Conservation (phyloP, 2,113 vertebrate genomes). For the Opisthocomus hoazin region DNA sequence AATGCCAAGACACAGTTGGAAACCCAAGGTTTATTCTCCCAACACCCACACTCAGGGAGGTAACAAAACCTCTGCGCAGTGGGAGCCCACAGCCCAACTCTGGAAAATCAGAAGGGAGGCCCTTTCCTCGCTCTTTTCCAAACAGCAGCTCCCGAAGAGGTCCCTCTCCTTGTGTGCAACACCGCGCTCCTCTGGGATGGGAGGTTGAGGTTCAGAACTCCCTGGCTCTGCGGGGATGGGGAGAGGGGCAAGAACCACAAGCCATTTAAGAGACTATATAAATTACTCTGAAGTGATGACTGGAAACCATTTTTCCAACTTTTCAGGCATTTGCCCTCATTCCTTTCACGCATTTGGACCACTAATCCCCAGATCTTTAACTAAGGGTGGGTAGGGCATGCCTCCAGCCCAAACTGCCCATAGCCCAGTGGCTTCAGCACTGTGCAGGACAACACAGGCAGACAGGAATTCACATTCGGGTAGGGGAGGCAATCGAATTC, state of each 20-base stretch:
- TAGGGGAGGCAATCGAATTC: not conserved
- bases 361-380: not conserved
- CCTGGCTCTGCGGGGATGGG: not conserved
- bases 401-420: not conserved
- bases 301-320: not conserved
- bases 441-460: not conserved
- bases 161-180: not conserved
- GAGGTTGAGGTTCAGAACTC: fast-evolving
- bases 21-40: not conserved
- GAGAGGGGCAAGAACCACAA: not conserved
- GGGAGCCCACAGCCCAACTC: not conserved
- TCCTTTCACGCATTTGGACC: not conserved
- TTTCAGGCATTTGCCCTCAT: not conserved
- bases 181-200: fast-evolving
- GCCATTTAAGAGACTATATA: not conserved
- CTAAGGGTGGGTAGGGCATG: fast-evolving
- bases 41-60: not conserved
- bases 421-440: not conserved
- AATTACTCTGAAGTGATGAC: not conserved
- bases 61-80: not conserved
- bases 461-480: not conserved
- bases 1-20: not conserved
- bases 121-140: not conserved
- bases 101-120: not conserved
- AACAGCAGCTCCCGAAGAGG: not conserved